phyloP scores from a whole-genome alignment of 2,888 invertebrate genomes.

The Trissoscelio sp. region DNA sequence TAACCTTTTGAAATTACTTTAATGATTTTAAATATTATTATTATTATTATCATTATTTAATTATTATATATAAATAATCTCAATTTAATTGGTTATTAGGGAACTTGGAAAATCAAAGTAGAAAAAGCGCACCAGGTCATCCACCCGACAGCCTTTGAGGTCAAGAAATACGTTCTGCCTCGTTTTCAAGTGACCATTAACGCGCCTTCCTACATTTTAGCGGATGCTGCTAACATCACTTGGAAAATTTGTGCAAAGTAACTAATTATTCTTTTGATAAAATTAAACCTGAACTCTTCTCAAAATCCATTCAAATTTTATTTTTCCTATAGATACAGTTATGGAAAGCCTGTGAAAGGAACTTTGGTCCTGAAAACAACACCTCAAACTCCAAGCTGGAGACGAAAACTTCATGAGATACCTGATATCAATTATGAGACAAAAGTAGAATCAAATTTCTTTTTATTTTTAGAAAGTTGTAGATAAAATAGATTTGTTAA shows the following conservation, averaged over 20 bases:
- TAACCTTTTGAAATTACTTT: too few relatives aligned
- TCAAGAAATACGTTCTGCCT: constrained; percentile 86
- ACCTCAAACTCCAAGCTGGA: constrained; percentile 80
- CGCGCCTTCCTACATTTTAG: constrained; percentile 84
- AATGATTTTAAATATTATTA: too few relatives aligned
- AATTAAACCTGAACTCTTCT: background rate
- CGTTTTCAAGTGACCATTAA: constrained; percentile 85
- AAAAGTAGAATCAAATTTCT: too few relatives aligned
- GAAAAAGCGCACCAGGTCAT: constrained; percentile 79
- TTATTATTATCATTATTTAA: too few relatives aligned
- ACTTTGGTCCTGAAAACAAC: constrained; percentile 83
- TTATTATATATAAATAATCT: too few relatives aligned
- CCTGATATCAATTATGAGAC: constrained; percentile 80
- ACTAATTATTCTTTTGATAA: constrained; percentile 35
- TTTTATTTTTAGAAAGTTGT: too few relatives aligned
- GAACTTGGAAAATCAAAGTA: constrained; percentile 85
- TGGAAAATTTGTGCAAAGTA: constrained; percentile 86
- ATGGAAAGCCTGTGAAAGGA: constrained; percentile 87
- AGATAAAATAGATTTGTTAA: too few relatives aligned
- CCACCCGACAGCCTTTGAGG: constrained; percentile 83
- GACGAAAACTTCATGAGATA: constrained; percentile 78
- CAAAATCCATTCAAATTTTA: background rate
- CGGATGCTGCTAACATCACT: constrained; percentile 82
- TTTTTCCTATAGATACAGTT: constrained; percentile 84
- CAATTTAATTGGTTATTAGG: too few relatives aligned